These are phyloP conservation scores for Euplagia quadripunctaria DNA, from an alignment of 2,888 invertebrate species.

Conservation along the genomic window DNA sequence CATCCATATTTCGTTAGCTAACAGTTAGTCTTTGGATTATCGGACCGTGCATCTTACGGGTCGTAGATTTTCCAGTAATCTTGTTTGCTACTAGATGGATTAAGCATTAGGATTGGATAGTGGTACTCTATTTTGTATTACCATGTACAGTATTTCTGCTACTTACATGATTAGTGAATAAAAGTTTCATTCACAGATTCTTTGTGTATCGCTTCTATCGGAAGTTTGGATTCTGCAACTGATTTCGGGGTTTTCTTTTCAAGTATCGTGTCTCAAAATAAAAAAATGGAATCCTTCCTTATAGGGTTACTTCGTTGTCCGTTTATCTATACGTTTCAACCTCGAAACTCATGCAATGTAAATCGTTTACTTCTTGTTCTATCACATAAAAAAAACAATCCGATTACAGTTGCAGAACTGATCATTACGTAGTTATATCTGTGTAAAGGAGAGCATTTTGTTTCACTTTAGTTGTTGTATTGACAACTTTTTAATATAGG, in stretches of 20 bases:
- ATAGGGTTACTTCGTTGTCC: not conserved
- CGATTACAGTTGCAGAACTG: too few relatives aligned
- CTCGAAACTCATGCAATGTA: not conserved
- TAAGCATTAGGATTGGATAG: not conserved
- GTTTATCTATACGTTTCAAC: not conserved
- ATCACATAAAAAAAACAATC: too few relatives aligned
- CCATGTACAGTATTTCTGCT: not conserved
- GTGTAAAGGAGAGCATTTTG: too few relatives aligned
- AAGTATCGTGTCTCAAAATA: too few relatives aligned
- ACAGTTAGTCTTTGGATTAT: constrained; percentile 34
- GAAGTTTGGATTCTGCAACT: not conserved
- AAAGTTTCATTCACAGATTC: too few relatives aligned
- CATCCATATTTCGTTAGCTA: constrained; percentile 56
- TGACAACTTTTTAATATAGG: too few relatives aligned
- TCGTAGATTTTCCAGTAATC: constrained; percentile 15
- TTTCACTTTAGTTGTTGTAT: too few relatives aligned
- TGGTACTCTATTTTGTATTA: not conserved
- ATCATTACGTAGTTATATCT: too few relatives aligned
- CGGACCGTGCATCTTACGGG: constrained; percentile 29
- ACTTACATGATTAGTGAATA: not conserved
- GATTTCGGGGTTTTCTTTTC: too few relatives aligned
- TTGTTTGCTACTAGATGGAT: constrained; percentile 2
- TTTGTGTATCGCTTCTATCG: not conserved
- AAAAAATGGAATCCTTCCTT: not conserved
- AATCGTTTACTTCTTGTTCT: too few relatives aligned